These are phyloP conservation scores for Electrona antarctica DNA, from an alignment of 2,113 vertebrate genomes.

Conservation along the genomic window DNA sequence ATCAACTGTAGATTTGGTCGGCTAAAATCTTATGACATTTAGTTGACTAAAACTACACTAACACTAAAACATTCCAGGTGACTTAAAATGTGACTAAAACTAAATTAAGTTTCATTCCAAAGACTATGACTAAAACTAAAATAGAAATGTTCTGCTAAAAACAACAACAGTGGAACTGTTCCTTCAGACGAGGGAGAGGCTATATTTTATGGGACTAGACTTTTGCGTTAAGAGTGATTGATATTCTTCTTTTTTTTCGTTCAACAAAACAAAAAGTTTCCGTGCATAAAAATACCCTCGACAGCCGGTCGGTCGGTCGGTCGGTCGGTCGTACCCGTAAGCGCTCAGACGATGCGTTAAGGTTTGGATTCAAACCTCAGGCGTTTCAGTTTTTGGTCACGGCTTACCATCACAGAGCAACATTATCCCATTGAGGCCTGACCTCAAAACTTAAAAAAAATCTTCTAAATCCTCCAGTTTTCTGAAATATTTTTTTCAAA, in stretches of 20 bases:
- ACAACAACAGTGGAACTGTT: not conserved
- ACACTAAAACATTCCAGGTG: no score
- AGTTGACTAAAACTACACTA: no score
- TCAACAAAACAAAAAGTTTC: slow-evolving; percentile 44
- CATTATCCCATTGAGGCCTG: not conserved
- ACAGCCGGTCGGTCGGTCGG: slow-evolving; percentile 1
- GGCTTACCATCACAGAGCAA: not conserved
- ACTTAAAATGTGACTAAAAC: no score
- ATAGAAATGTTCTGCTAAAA: no score
- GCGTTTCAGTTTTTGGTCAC: slow-evolving; percentile 31
- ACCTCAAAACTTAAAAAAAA: no score
- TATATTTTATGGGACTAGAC: slow-evolving; percentile 21
- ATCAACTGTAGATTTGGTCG: no score
- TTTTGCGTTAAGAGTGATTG: slow-evolving; percentile 37
- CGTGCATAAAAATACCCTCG: not conserved
- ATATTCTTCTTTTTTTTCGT: slow-evolving; percentile 34
- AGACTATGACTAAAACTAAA: no score
- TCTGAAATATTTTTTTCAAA: no score
- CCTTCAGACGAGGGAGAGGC: slow-evolving; percentile 23
- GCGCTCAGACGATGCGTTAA: slow-evolving; percentile 52
- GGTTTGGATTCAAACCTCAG: slow-evolving; percentile 18
- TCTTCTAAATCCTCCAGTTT: no score
- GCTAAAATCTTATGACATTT: no score
- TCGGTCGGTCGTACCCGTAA: not conserved
- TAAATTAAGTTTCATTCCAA: no score